Percentiles rank a stretch among this genome's conserved stretches.
Conservation (phyloP, 1,140 invertebrate species). For the Dreissena polymorpha region DNA sequence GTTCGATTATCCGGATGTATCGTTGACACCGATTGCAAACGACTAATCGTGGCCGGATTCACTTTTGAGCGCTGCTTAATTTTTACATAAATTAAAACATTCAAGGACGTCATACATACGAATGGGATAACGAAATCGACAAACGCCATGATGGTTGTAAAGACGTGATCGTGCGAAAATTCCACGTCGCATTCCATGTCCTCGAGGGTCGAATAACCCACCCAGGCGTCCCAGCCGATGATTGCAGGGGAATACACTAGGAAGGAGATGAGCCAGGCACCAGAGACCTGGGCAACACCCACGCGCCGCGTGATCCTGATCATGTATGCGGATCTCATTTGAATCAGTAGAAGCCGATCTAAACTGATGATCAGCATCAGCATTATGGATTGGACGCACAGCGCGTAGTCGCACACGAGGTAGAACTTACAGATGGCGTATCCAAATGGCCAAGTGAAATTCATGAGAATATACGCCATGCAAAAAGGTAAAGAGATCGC, state of each 20-base stretch:
- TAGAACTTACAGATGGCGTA: conserved; percentile 67
- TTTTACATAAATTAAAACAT: conserved; percentile 58
- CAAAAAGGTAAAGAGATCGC: conserved; percentile 68
- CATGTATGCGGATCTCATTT: conserved; percentile 54
- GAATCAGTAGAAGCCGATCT: conserved; percentile 64
- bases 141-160: conserved; percentile 58
- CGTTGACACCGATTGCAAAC: too few species aligned
- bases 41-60: neutral
- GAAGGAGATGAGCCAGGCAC: conserved; percentile 63
- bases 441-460: conserved; percentile 64
- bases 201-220: conserved; percentile 47
- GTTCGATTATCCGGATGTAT: too few species aligned
- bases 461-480: conserved; percentile 55
- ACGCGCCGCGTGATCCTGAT: conserved; percentile 47
- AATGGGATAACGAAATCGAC: conserved; percentile 68
- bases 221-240: conserved; percentile 67
- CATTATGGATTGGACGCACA: conserved; percentile 64
- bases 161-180: conserved; percentile 58
- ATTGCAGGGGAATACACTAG: conserved; percentile 67
- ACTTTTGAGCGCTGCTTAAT: conserved; percentile 51
- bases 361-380: conserved; percentile 65
- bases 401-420: conserved; percentile 63
- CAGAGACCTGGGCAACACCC: conserved; percentile 52
- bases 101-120: conserved; percentile 54
- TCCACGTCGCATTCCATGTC: conserved; percentile 64